Conservation (phyloP, 2,797 vertebrate species). For the Champsocephalus esox region DNA sequence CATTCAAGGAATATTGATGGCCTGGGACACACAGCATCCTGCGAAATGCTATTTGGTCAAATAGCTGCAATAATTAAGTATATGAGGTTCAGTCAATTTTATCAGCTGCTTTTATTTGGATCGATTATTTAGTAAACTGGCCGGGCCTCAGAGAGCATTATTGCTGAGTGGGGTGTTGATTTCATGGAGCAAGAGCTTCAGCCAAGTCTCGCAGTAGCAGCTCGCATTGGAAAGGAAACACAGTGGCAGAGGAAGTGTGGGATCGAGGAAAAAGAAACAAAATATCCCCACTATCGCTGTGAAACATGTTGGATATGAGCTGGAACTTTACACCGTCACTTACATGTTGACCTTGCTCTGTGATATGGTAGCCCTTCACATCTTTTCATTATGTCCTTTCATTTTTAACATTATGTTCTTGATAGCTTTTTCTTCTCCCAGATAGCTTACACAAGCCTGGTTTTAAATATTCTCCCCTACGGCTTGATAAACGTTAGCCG, state of each 20-base stretch:
- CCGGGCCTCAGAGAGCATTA: slow-evolving; percentile 86
- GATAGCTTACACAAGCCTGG: not conserved
- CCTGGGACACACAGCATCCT: slow-evolving; percentile 88
- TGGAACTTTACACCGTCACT: slow-evolving; percentile 10
- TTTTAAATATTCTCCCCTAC: slow-evolving; percentile 56
- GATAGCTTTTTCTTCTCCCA: slow-evolving; percentile 9
- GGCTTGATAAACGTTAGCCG: slow-evolving; percentile 63
- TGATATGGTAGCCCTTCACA: slow-evolving; percentile 9
- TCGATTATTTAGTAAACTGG: slow-evolving; percentile 90
- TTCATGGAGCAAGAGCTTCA: slow-evolving; percentile 66
- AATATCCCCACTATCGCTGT: not conserved
- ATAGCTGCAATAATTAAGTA: slow-evolving; percentile 93
- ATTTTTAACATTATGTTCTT: slow-evolving; percentile 33
- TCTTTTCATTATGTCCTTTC: slow-evolving; percentile 3
- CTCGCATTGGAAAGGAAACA: slow-evolving; percentile 38
- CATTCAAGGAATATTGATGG: slow-evolving; percentile 92
- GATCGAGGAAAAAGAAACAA: slow-evolving; percentile 7
- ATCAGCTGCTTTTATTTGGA: slow-evolving; percentile 93
- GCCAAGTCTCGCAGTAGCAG: slow-evolving; percentile 56
- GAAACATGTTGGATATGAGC: not conserved
- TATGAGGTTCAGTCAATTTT: slow-evolving; percentile 93
- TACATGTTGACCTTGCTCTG: slow-evolving; percentile 15
- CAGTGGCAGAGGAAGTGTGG: not conserved
- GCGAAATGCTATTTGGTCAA: slow-evolving; percentile 90
- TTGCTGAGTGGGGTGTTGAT: slow-evolving; percentile 83